A percentile compares a stretch with the other conserved stretches of the same genome.
These are phyloP conservation scores for Pachypeltis micranthus DNA, from an alignment of 1,140 invertebrate species.

Conservation along the genomic window DNA sequence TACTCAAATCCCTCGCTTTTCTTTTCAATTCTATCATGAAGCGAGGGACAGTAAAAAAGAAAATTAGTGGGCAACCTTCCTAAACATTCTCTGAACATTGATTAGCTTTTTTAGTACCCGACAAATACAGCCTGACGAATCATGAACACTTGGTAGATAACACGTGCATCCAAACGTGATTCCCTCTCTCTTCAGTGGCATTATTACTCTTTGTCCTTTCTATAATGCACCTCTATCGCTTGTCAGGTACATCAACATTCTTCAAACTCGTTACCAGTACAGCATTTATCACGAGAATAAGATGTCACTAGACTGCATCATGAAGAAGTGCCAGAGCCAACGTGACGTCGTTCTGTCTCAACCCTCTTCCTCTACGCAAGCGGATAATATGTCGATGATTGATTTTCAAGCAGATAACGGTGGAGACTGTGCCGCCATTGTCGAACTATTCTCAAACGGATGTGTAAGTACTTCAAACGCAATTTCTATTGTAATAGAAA, in stretches of 20 bases:
- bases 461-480: no score
- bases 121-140: no score
- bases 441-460: constrained; percentile 25
- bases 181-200: no score
- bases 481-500: no score
- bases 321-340: constrained; percentile 22
- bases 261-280: constrained; percentile 41
- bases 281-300: constrained; percentile 34
- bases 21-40: no score
- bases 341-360: not conserved
- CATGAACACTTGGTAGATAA: no score
- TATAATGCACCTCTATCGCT: constrained; percentile 16
- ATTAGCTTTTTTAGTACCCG: no score
- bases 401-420: constrained; percentile 24
- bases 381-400: not conserved
- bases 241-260: constrained; percentile 37
- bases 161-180: no score
- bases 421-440: constrained; percentile 31
- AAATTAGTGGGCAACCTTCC: no score
- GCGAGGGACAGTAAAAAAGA: no score
- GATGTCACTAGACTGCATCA: constrained; percentile 29
- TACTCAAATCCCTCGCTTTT: no score
- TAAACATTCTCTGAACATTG: no score
- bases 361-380: not conserved
- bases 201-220: not conserved